These are phyloP conservation scores for Parnassius smintheus DNA, from an alignment of 2,888 invertebrate species.

Conservation along the genomic window DNA sequence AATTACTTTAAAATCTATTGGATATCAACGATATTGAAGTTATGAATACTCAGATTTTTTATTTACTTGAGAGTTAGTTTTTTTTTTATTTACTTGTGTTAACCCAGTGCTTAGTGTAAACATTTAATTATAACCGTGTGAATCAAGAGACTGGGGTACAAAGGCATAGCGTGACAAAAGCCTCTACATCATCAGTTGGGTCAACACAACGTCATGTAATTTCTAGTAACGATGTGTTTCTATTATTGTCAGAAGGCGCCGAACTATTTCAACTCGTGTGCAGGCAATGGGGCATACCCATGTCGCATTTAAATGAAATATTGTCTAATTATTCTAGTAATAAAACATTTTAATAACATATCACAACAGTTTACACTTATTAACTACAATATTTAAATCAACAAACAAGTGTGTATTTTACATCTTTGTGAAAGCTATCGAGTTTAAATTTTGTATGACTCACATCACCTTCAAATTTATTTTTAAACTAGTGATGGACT, in stretches of 20 bases:
- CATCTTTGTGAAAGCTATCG: no score
- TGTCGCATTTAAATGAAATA: slow-evolving; percentile 19
- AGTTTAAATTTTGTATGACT: no score
- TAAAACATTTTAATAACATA: slow-evolving; percentile 6
- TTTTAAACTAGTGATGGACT: no score
- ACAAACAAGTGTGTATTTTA: no score
- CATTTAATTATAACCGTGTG: no score
- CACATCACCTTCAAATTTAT: no score
- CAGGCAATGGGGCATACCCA: slow-evolving; percentile 12
- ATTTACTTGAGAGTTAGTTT: no score
- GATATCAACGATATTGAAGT: no score
- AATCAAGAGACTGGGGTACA: not conserved
- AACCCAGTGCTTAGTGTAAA: no score
- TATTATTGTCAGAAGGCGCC: slow-evolving; percentile 65
- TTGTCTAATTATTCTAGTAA: slow-evolving; percentile 18
- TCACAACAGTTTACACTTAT: slow-evolving; percentile 2
- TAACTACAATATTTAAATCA: not conserved
- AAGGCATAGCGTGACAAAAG: slow-evolving; percentile 65
- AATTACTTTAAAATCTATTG: no score
- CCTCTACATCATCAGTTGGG: slow-evolving; percentile 61
- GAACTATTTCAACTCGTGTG: slow-evolving; percentile 33
- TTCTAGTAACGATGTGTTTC: slow-evolving; percentile 74
- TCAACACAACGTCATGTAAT: slow-evolving; percentile 73
- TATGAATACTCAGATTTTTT: no score
- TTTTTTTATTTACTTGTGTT: no score